A percentile compares a stretch with the other conserved stretches of the same genome.
Conservation (phyloP, 2,888 invertebrate species). For the Phytoseiulus persimilis region DNA sequence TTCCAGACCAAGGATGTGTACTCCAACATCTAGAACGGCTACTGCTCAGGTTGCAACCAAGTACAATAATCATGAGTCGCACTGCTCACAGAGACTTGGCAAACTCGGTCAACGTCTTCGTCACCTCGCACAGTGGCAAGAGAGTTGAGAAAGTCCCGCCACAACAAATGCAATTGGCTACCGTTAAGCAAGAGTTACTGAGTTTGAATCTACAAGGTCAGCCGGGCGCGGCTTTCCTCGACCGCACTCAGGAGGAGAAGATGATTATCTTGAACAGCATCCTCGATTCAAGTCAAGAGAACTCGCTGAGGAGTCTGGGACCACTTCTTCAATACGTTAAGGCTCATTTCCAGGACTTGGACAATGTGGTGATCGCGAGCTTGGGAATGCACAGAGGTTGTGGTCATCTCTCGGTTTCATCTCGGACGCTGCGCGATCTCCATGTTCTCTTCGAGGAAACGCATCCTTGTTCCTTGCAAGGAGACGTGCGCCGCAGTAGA, state of each 20-base stretch:
- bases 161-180: constrained; percentile 14
- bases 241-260: background rate
- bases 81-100: background rate
- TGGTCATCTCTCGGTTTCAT: background rate
- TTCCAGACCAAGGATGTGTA: background rate
- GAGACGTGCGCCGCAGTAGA: background rate
- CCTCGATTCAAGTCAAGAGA: background rate
- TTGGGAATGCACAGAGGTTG: constrained; percentile 26
- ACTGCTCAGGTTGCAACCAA: background rate
- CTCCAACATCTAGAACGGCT: background rate
- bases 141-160: constrained; percentile 11
- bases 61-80: background rate
- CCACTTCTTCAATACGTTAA: background rate
- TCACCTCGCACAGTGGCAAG: background rate
- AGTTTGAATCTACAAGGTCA: background rate
- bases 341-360: background rate
- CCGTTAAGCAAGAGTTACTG: constrained; percentile 7
- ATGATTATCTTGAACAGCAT: background rate
- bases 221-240: background rate
- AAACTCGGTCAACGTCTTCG: background rate
- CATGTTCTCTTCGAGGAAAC: background rate
- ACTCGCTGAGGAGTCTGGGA: background rate
- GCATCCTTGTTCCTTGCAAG: background rate
- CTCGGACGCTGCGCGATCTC: background rate
- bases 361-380: background rate